Base-by-base conservation (phyloP, 2,888 invertebrate species). In the Gandaritis pyraliata region DNA sequence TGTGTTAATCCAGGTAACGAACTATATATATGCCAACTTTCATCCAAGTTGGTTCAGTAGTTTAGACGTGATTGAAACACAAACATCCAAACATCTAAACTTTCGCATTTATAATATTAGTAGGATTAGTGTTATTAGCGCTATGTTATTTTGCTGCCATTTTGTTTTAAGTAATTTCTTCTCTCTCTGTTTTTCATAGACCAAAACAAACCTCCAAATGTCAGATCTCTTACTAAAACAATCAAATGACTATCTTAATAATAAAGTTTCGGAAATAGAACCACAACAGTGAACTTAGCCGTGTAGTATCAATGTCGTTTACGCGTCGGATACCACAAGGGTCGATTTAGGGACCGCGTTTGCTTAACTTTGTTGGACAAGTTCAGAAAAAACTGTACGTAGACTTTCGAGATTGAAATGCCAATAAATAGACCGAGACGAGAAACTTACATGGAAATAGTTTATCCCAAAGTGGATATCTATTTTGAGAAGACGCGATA, bases 331-430 rank as follows among this genome's bases (percentile, higher is more conserved):
- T 59, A 23, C 68, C 66, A 7, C 64, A 65, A 59, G 69, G 68
- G 61, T 55, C 60, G 43, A 36, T 58, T 13, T 41, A 62, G 38
- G 61, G 54, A 13, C 68, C 56, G 47, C 46, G 51, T 67, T 66
- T 69, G 56, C 66, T 66, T 65, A 71, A 70, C 68, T 67, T 68
- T 43, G 49, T 52, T 56, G 48, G 23, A 38, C 12, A 66, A 68
- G 51, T 70, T 66, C 39, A 33, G 58, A 52, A 67, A 66, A 61
- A 66, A 66, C 61, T 38, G 53, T 58, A 54, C 53, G 10, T 33
- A 23, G 23, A 23, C 23, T 11, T 59, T 33, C 41, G 49, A 56
- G 45, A 61, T 62, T 54, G 46, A 48, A 30, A 48, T 33, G 48
- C 29, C 48, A 48, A 48, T 48, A 48, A 33, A 48, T 33, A 47